These are phyloP conservation scores for Halcyon smyrnensis DNA, from an alignment of 2,797 vertebrate species.

Conservation along the genomic window DNA sequence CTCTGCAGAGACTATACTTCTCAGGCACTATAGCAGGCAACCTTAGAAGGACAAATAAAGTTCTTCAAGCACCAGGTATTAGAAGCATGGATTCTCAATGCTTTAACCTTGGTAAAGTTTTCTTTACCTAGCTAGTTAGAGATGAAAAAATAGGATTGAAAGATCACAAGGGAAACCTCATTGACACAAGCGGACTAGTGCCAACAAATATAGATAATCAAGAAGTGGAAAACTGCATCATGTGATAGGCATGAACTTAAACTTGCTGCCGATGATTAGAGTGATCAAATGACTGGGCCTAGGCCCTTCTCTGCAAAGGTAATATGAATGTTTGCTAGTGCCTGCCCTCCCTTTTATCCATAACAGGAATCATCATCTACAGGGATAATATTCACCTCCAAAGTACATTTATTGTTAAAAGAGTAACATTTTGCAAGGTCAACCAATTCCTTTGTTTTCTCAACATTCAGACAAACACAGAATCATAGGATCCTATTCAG, in stretches of 20 bases:
- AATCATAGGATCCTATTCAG: not conserved
- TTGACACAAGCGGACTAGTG: not conserved
- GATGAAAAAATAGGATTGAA: not conserved
- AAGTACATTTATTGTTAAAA: not conserved
- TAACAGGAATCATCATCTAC: not conserved
- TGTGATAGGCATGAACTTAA: not conserved
- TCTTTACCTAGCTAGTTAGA: not conserved
- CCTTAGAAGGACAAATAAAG: not conserved
- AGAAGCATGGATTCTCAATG: not conserved
- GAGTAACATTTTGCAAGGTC: not conserved
- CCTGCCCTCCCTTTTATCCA: not conserved
- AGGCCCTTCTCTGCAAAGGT: not conserved
- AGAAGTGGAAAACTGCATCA: not conserved
- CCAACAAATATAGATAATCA: not conserved
- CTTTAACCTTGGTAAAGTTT: not conserved
- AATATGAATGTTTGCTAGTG: not conserved
- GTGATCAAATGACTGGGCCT: not conserved
- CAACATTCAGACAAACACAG: not conserved
- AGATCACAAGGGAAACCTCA: not conserved
- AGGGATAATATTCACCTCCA: not conserved
- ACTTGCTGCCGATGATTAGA: accelerated
- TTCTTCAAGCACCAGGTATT: not conserved
- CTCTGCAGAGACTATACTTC: not conserved
- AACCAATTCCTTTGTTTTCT: not conserved
- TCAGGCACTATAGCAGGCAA: not conserved